A percentile compares a stretch with the other conserved stretches of the same genome.
phyloP scores from a whole-genome alignment of 1,140 invertebrate species.

The Bombus difficillimus region DNA sequence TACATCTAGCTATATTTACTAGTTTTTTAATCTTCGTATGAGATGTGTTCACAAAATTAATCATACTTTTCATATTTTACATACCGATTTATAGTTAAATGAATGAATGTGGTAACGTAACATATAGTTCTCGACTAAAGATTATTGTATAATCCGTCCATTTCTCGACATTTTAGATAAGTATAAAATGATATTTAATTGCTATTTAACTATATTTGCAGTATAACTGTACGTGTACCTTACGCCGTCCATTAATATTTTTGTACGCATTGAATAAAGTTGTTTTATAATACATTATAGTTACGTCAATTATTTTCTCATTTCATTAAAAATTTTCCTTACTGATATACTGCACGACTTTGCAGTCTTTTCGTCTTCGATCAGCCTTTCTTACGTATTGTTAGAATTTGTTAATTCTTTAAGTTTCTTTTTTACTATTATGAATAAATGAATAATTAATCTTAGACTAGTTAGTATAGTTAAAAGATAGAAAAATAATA shows the following conservation, averaged over 20 bases:
- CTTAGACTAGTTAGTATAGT: neutral
- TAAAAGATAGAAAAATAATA: neutral
- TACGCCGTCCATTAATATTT: constrained; percentile 56
- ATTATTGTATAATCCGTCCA: constrained; percentile 57
- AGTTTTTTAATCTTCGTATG: neutral
- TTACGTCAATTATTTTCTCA: neutral
- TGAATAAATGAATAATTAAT: constrained; percentile 4
- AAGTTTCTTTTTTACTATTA: constrained; percentile 13
- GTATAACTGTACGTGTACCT: constrained; percentile 34
- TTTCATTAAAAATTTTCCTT: neutral
- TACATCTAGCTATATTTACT: neutral
- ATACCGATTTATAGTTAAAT: neutral
- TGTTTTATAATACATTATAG: constrained; percentile 33
- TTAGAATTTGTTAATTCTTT: neutral
- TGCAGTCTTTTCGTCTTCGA: neutral
- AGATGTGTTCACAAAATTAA: constrained; percentile 16
- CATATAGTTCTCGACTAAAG: constrained; percentile 6
- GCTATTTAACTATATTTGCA: neutral
- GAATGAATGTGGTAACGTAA: constrained; percentile 13
- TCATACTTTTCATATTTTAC: neutral
- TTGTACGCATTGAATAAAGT: constrained; percentile 46
- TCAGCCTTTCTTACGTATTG: neutral
- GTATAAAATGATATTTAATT: constrained; percentile 32
- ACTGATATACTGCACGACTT: neutral
- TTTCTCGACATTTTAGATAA: constrained; percentile 27